Conservation (phyloP, 2,888 invertebrate species). For the Latrodectus elegans region DNA sequence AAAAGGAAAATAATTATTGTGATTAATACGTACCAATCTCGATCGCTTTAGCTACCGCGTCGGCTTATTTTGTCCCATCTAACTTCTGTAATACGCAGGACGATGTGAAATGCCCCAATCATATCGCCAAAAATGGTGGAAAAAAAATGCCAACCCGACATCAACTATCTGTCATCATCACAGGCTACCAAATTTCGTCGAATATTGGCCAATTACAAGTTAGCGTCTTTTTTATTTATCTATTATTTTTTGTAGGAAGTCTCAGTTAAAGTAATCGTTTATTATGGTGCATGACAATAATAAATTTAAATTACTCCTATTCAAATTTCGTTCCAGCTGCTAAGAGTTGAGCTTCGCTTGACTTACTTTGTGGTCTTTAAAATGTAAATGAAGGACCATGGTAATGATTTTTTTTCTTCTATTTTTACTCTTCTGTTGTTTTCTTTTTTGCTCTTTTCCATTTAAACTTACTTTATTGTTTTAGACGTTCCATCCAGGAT, state of each 20-base stretch:
- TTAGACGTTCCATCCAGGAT: no score
- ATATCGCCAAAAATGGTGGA: not conserved
- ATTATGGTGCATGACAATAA: slow-evolving; percentile 3
- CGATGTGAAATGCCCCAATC: not conserved
- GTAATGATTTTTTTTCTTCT: not conserved
- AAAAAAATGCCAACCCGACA: not conserved
- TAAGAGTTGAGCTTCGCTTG: not conserved
- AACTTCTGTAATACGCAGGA: not conserved
- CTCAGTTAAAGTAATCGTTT: not conserved
- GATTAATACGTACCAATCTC: slow-evolving; percentile 49
- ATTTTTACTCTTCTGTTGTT: not conserved
- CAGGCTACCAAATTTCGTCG: not conserved
- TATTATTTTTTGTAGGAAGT: not conserved
- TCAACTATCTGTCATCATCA: not conserved
- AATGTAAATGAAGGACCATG: not conserved
- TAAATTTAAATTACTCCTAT: not conserved
- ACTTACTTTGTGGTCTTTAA: not conserved
- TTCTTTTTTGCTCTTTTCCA: not conserved
- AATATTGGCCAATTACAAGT: not conserved
- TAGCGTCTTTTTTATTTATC: not conserved
- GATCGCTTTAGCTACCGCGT: slow-evolving; percentile 1
- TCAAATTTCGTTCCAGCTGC: not conserved
- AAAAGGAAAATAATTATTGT: slow-evolving; percentile 31
- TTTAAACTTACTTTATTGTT: not conserved
- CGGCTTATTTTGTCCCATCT: no score